A percentile compares a stretch with the other conserved stretches of the same genome.
phyloP scores from a whole-genome alignment of 2,113 vertebrate genomes.

The Rhea americana region DNA sequence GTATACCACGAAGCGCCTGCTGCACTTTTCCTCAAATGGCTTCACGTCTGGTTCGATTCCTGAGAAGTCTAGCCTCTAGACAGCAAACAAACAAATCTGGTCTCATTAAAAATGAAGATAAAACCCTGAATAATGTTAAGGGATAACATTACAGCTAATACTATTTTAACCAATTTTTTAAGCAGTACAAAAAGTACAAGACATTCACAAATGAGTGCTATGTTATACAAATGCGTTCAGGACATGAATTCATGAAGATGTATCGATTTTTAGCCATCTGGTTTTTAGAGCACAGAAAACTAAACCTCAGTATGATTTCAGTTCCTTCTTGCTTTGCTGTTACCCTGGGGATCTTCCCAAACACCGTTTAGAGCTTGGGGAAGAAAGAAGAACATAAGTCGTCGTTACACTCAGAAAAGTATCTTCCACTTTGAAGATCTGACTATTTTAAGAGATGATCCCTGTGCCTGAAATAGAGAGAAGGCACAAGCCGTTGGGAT shows the following conservation, averaged over 20 bases:
- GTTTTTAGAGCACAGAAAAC: slow-evolving; percentile 28
- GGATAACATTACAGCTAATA: not conserved
- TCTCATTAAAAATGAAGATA: slow-evolving; percentile 22
- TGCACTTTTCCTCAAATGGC: slow-evolving; percentile 93
- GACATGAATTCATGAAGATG: not conserved
- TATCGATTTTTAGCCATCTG: not conserved
- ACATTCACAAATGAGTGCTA: not conserved
- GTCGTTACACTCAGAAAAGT: not conserved
- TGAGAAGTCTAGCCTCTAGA: slow-evolving; percentile 93
- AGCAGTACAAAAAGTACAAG: not conserved
- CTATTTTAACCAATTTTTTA: not conserved
- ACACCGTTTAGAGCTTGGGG: not conserved
- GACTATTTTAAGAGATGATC: not conserved
- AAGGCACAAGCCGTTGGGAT: not conserved
- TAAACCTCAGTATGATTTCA: slow-evolving; percentile 50
- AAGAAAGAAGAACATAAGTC: not conserved
- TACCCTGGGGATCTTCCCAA: slow-evolving; percentile 37
- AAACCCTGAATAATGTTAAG: not conserved
- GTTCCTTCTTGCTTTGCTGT: slow-evolving; percentile 40
- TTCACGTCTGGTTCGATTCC: slow-evolving; percentile 94
- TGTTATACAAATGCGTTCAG: not conserved
- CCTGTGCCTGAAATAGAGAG: not conserved
- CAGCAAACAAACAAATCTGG: slow-evolving; percentile 22
- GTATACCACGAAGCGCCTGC: slow-evolving; percentile 86
- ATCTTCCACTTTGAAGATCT: not conserved